These are phyloP conservation scores for Rhagoletis pomonella DNA, from an alignment of 1,140 invertebrate species.

Conservation along the genomic window DNA sequence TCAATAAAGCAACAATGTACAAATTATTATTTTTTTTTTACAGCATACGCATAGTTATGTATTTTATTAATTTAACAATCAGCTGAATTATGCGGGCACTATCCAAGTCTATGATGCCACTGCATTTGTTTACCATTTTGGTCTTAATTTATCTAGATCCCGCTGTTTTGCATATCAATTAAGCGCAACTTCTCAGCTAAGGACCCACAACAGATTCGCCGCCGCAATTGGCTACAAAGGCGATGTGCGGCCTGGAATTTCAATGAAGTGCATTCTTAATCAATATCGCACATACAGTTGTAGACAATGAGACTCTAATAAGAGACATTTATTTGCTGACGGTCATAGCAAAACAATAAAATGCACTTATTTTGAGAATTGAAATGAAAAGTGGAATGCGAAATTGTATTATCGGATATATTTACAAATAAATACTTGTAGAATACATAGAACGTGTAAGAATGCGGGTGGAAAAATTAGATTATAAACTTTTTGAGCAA, in stretches of 20 bases:
- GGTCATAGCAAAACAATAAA: neutral
- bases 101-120: neutral
- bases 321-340: neutral
- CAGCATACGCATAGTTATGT: too few relatives aligned
- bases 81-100: neutral
- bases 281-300: neutral
- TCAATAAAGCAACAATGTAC: too few relatives aligned
- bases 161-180: conserved; percentile 31
- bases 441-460: too few relatives aligned
- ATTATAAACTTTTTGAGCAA: too few relatives aligned
- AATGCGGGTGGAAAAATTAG: too few relatives aligned
- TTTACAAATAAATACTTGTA: too few relatives aligned
- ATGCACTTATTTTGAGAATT: too few relatives aligned
- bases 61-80: too few relatives aligned
- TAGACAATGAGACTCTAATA: neutral
- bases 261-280: neutral
- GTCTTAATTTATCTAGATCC: conserved; percentile 39
- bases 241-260: neutral
- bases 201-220: neutral
- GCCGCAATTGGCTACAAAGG: conserved; percentile 8
- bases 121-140: conserved; percentile 9
- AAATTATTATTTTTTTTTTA: too few relatives aligned
- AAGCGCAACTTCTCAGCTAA: neutral
- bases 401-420: neutral
- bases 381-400: neutral